Evolutionary conservation across 2,113 vertebrate species (phyloP).

Genomic region (Austrofundulus limnaeus): DNA sequence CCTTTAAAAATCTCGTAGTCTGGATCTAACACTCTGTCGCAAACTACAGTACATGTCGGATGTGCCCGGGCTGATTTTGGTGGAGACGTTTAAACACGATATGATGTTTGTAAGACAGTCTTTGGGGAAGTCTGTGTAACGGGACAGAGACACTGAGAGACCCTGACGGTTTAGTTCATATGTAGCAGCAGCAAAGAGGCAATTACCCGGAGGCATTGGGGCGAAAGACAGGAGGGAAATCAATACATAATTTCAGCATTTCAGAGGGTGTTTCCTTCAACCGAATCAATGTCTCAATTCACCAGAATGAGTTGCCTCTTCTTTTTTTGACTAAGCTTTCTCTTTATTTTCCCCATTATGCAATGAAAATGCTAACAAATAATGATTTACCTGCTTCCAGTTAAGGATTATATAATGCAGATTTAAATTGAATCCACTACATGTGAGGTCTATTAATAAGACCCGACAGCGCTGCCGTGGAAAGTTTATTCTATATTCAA

Average conservation of each 20-base stretch:
- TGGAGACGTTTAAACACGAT: constrained; percentile 16
- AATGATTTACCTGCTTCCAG: constrained; percentile 23
- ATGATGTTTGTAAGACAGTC: constrained; percentile 27
- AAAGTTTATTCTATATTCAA: constrained; percentile 49
- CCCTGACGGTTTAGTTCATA: constrained; percentile 56
- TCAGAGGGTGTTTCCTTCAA: constrained; percentile 73
- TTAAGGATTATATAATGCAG: constrained; percentile 13
- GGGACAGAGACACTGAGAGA: constrained; percentile 56
- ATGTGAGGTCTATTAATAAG: constrained; percentile 46
- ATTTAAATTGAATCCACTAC: constrained; percentile 19
- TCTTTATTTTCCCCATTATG: constrained; percentile 27
- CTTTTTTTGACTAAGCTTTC: constrained; percentile 29
- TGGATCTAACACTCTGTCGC: too few relatives aligned
- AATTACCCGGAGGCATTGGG: constrained; percentile 73
- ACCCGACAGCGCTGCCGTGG: constrained; percentile 23
- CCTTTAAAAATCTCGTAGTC: too few relatives aligned
- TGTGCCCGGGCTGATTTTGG: constrained; percentile 19
- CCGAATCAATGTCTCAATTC: constrained; percentile 70
- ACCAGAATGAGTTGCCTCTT: constrained; percentile 31
- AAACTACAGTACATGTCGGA: constrained; percentile 3
- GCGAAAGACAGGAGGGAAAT: constrained; percentile 74
- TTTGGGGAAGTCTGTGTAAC: constrained; percentile 38
- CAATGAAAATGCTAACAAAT: constrained; percentile 37
- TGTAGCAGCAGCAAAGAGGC: constrained; percentile 64
- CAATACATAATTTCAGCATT: constrained; percentile 78